These are phyloP conservation scores for Mythimna lalbum DNA, from an alignment of 2,888 invertebrate genomes.

Conservation along the genomic window DNA sequence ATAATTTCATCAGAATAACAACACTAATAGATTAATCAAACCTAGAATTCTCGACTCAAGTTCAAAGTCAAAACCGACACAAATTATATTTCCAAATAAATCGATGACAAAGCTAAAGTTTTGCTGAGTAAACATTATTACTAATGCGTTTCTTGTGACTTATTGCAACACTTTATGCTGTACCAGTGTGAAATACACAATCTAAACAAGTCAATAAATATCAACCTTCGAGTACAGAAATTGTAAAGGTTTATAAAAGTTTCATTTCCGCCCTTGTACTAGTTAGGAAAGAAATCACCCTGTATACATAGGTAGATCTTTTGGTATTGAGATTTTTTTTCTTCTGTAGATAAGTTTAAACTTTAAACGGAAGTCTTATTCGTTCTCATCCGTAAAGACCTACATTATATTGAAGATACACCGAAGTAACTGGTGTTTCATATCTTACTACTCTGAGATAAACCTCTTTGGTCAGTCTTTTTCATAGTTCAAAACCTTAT, in stretches of 20 bases:
- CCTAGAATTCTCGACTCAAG: not conserved
- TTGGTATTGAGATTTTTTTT: not conserved
- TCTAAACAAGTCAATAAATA: conserved; percentile 27
- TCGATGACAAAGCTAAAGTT: conserved; percentile 10
- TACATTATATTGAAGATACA: too few relatives aligned
- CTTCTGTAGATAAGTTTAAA: not conserved
- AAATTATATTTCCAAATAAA: conserved; percentile 16
- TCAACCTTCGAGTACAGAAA: conserved; percentile 34
- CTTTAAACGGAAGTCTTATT: not conserved
- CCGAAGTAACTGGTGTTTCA: too few relatives aligned
- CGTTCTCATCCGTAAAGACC: too few relatives aligned
- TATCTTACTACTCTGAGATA: not conserved
- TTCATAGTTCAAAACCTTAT: not conserved
- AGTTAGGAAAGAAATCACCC: conserved; percentile 28
- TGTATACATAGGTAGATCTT: not conserved
- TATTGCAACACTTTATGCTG: conserved; percentile 36
- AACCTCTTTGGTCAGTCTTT: not conserved
- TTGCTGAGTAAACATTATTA: conserved; percentile 25
- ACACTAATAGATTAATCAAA: not conserved
- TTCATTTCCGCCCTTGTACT: conserved; percentile 56
- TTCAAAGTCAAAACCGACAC: not conserved
- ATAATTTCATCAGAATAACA: not conserved
- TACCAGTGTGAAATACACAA: conserved; percentile 24
- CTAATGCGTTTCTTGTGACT: conserved; percentile 42
- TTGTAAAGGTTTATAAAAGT: conserved; percentile 9